phyloP scores from a whole-genome alignment of 1,140 invertebrate species.

The Drosophila subpulchrella region DNA sequence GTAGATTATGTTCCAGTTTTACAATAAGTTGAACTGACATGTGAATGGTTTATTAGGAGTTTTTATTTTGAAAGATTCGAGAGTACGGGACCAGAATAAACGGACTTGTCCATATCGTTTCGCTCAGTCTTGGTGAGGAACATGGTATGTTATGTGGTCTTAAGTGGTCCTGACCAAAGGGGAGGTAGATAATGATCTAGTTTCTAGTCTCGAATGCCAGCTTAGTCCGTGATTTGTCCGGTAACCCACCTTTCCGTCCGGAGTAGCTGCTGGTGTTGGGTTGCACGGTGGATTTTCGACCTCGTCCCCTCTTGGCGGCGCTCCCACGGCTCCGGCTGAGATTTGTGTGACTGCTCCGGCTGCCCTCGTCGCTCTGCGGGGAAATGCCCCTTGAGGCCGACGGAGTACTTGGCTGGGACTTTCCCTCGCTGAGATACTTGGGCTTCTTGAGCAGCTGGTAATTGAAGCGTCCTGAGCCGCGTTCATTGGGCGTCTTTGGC shows the following conservation, averaged over 20 bases:
- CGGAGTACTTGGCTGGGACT: constrained; percentile 89
- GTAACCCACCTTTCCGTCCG: constrained; percentile 86
- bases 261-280: constrained; percentile 84
- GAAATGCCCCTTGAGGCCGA: constrained; percentile 90
- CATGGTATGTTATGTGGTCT: too few species aligned
- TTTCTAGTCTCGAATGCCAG: too few species aligned
- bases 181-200: too few species aligned
- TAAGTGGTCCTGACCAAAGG: too few species aligned
- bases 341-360: constrained; percentile 86
- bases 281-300: constrained; percentile 76
- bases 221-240: background rate
- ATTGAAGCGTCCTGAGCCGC: constrained; percentile 92
- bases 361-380: constrained; percentile 89
- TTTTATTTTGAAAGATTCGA: too few species aligned
- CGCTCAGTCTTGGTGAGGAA: too few species aligned
- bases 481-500: constrained; percentile 93
- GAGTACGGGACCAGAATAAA: too few species aligned
- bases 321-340: constrained; percentile 83
- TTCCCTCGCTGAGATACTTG: constrained; percentile 92
- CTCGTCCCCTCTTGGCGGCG: constrained; percentile 85
- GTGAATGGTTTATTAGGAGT: too few species aligned
- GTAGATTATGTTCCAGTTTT: too few species aligned
- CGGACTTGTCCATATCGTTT: too few species aligned
- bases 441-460: constrained; percentile 96
- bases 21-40: too few species aligned